Evolutionary conservation across 23 tunicate species (phyloP), one percentile per base, ranked within the genome.

Genomic region (Diplosoma virens): DNA sequence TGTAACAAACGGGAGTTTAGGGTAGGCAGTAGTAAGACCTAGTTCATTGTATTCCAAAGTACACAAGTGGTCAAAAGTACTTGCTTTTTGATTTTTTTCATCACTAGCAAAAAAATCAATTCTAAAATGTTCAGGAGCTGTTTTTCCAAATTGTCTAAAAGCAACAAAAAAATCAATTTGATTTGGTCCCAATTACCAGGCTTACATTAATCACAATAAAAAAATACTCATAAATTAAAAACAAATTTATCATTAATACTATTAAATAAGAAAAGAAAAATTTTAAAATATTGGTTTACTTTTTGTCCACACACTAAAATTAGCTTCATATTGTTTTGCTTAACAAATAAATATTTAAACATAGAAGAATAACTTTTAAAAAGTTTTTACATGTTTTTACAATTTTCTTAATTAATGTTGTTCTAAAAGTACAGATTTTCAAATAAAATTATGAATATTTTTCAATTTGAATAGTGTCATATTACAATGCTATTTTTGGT

Each of bases 81-180:
- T 79, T 1, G 77, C 54, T 47, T 41, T 72, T 23, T 73, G 72
- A 50, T 87, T 86, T 54, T 66, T 83, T 37, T 72, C 60, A 48
- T 90, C 97, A 66, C 83, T 73, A 50, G 97, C 83, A 75, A 79
- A 90, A 50, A 90, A 82, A 24, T 90, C 89, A 21, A 90, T 73
- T 23, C 97, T 79, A 58, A 90, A 90, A 26, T 79, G 72, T 1
- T 47, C 78, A 5, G 97, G 97, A 3, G 73, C 31, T 41, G 97
- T 90, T 1, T 74, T 79, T 28, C 97, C 97, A 46, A 47, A 33
- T 76, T 77, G 82, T 76, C 89, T 84, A 46, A 11, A 68, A 68
- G 47, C 1, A 65, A 33, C 0, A 24, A 58, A 58, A 45, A 45
- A 45, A 45, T 16, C 11, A 9, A 45, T 9, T 45, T 45, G 52